Evolutionary conservation across 2,888 invertebrate species (phyloP).

Genomic region (Agrilus mali): DNA sequence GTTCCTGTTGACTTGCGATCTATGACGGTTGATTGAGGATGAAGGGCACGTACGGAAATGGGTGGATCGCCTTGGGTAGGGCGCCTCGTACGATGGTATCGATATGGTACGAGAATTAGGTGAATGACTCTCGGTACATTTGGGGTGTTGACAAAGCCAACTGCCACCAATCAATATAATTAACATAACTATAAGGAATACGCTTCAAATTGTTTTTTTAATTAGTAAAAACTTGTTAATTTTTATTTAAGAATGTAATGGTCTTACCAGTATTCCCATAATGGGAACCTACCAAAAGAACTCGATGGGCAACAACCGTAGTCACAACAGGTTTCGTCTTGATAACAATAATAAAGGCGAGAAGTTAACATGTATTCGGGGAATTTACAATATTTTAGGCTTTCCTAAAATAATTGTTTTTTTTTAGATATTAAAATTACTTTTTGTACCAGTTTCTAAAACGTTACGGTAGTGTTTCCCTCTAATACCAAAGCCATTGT

Average conservation of each 20-base stretch:
- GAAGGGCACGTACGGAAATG: too few species aligned
- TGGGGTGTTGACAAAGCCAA: conserved; percentile 4
- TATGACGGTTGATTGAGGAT: too few species aligned
- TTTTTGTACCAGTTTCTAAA: too few species aligned
- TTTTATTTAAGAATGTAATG: not conserved
- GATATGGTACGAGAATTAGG: too few species aligned
- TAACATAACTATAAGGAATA: conserved; percentile 2
- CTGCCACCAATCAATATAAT: conserved; percentile 1
- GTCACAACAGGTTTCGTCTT: conserved; percentile 10
- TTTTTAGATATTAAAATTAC: too few species aligned
- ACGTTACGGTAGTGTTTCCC: too few species aligned
- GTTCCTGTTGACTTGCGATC: not conserved
- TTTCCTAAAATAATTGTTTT: conserved; percentile 1
- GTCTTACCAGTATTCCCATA: conserved; percentile 12
- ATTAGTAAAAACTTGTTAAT: not conserved
- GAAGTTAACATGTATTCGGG: conserved; percentile 2
- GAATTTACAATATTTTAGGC: conserved; percentile 8
- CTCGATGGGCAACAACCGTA: conserved; percentile 10
- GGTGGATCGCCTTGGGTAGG: too few species aligned
- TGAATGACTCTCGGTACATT: too few species aligned
- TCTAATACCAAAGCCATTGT: too few species aligned
- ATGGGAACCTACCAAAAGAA: conserved; percentile 6
- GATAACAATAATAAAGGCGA: conserved; percentile 9
- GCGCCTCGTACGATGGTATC: too few species aligned
- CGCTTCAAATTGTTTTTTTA: not conserved